phyloP scores from a whole-genome alignment of 2,113 vertebrate species.

The Chelonoidis abingdonii region DNA sequence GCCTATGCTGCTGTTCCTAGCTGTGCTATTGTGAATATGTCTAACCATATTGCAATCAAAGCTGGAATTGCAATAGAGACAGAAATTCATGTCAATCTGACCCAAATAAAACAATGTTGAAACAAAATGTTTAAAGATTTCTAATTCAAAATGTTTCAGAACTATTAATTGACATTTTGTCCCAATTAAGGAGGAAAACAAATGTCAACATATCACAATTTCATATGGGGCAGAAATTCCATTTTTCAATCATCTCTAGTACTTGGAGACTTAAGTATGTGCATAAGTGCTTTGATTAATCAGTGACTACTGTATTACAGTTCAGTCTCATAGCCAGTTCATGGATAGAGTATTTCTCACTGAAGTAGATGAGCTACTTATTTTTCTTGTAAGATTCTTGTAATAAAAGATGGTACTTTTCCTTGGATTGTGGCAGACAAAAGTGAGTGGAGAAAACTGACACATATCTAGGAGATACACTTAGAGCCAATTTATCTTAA shows the following conservation, averaged over 20 bases:
- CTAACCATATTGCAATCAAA: background rate
- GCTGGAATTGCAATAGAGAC: background rate
- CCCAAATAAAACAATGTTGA: background rate
- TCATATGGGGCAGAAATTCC: background rate
- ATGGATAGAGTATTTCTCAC: background rate
- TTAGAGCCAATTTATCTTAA: background rate
- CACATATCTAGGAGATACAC: background rate
- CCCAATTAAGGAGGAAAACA: background rate
- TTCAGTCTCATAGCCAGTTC: fast-evolving
- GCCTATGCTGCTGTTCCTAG: background rate
- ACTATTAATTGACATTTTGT: background rate
- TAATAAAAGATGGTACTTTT: background rate
- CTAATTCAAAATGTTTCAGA: background rate
- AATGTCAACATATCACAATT: background rate
- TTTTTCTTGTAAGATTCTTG: background rate
- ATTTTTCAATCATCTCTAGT: background rate
- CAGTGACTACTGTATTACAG: background rate
- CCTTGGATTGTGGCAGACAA: background rate
- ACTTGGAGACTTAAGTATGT: background rate
- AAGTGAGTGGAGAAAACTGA: background rate
- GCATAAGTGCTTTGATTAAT: background rate
- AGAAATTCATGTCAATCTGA: background rate
- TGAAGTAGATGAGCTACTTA: background rate
- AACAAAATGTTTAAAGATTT: background rate
- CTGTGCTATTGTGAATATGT: background rate